These are phyloP conservation scores for Pristis pectinata DNA, from an alignment of 2,797 vertebrate genomes.

Conservation along the genomic window DNA sequence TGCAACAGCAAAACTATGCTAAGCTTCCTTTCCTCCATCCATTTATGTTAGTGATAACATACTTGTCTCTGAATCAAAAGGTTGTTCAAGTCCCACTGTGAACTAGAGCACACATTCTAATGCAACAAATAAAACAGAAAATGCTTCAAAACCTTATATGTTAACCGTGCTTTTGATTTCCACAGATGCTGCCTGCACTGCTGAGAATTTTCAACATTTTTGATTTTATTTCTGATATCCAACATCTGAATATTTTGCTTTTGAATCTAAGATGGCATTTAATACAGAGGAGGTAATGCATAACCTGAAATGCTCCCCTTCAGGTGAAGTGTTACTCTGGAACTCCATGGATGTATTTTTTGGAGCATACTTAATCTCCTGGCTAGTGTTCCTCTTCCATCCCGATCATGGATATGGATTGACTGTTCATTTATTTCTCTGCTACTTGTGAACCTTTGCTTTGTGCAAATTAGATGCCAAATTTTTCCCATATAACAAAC, in stretches of 20 bases:
- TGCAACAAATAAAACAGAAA: no score
- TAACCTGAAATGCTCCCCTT: background rate
- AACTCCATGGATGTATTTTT: background rate
- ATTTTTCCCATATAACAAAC: no score
- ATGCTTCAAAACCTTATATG: no score
- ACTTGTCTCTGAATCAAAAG: background rate
- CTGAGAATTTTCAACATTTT: no score
- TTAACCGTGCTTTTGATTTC: no score
- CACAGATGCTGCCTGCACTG: no score
- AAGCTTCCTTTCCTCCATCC: background rate
- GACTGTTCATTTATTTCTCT: background rate
- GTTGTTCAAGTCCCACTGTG: background rate
- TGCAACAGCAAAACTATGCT: background rate
- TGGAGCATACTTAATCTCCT: background rate
- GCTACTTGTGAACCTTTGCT: background rate
- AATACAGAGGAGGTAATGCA: background rate
- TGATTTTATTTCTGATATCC: no score
- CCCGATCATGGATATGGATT: background rate
- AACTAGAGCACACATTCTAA: background rate
- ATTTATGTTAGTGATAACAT: background rate
- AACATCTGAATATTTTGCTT: no score
- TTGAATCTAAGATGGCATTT: background rate
- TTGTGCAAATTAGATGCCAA: background rate
- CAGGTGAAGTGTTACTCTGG: background rate
- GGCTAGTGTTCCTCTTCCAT: background rate